phyloP scores from a whole-genome alignment of 1,140 invertebrate genomes.

The Drosophila kikkawai region DNA sequence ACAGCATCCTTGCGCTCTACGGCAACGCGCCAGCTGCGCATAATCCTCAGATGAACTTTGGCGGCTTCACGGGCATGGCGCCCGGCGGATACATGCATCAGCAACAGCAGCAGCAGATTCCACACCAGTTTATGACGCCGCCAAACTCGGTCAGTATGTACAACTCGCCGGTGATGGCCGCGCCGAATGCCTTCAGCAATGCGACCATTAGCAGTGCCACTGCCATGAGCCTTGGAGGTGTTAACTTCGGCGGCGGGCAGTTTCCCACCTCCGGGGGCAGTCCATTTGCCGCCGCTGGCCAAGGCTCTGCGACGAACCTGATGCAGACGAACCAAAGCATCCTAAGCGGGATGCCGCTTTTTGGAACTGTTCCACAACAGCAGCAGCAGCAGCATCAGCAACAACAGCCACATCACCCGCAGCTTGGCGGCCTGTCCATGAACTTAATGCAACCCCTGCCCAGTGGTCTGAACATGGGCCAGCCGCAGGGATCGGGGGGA shows the following conservation, averaged over 20 bases:
- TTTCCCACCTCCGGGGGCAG: constrained; percentile 65
- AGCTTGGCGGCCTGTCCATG: constrained; percentile 61
- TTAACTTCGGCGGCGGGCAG: constrained; percentile 58
- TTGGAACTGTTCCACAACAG: constrained; percentile 41
- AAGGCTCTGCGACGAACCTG: constrained; percentile 51
- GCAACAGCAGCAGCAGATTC: constrained; percentile 67
- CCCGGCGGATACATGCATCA: constrained; percentile 75
- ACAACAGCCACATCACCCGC: constrained; percentile 52
- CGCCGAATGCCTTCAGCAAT: constrained; percentile 78
- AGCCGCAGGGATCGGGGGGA: constrained; percentile 25
- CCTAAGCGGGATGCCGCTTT: constrained; percentile 69
- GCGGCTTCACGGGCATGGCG: constrained; percentile 74
- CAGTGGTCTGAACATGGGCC: constrained; percentile 49
- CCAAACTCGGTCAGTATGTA: constrained; percentile 84
- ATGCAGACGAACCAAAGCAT: constrained; percentile 81
- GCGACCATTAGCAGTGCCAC: constrained; percentile 61
- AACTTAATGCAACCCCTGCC: constrained; percentile 70
- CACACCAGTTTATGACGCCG: constrained; percentile 83
- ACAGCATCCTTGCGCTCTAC: constrained; percentile 96
- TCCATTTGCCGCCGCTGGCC: constrained; percentile 39
- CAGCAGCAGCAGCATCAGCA: constrained; percentile 51
- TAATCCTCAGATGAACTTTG: constrained; percentile 75
- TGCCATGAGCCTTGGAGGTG: constrained; percentile 66
- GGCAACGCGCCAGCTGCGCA: constrained; percentile 87
- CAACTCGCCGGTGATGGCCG: constrained; percentile 83